These are phyloP conservation scores for Labeo calbasu DNA, from an alignment of 2,797 vertebrate genomes.

Conservation along the genomic window DNA sequence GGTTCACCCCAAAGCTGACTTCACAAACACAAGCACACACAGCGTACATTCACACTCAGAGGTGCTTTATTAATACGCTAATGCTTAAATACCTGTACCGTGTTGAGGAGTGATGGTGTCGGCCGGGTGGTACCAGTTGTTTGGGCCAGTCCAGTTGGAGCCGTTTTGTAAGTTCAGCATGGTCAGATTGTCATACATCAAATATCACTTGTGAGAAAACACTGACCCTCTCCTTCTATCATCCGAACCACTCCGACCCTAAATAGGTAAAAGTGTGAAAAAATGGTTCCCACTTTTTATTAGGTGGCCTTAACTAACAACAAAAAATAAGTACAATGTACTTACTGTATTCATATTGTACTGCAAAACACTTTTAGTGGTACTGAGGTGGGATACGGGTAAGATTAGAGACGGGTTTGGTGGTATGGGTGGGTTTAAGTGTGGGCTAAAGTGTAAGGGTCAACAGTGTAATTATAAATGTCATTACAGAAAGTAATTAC, in stretches of 20 bases:
- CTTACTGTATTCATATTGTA: too few relatives aligned
- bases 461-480: too few relatives aligned
- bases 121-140: constrained; percentile 73
- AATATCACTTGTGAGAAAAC: constrained; percentile 45
- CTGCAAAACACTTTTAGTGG: too few relatives aligned
- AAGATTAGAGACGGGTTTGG: too few relatives aligned
- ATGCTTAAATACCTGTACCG: constrained; percentile 40
- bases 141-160: constrained; percentile 68
- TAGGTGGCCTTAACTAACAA: too few relatives aligned
- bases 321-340: too few relatives aligned
- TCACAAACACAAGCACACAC: constrained; percentile 40
- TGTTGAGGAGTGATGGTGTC: constrained; percentile 65
- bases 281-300: not conserved
- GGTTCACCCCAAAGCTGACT: constrained; percentile 52
- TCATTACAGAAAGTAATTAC: too few relatives aligned
- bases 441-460: too few relatives aligned
- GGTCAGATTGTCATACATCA: constrained; percentile 69
- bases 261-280: not conserved
- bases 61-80: not conserved
- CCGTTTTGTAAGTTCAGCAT: constrained; percentile 75
- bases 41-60: not conserved
- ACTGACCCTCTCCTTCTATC: constrained; percentile 25
- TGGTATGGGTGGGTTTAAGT: too few relatives aligned
- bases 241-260: constrained; percentile 35
- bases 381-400: too few relatives aligned